Evolutionary conservation across 2,113 vertebrate genomes (phyloP), one percentile per base, ranked within the genome.

Genomic region (Mus spicilegus): DNA sequence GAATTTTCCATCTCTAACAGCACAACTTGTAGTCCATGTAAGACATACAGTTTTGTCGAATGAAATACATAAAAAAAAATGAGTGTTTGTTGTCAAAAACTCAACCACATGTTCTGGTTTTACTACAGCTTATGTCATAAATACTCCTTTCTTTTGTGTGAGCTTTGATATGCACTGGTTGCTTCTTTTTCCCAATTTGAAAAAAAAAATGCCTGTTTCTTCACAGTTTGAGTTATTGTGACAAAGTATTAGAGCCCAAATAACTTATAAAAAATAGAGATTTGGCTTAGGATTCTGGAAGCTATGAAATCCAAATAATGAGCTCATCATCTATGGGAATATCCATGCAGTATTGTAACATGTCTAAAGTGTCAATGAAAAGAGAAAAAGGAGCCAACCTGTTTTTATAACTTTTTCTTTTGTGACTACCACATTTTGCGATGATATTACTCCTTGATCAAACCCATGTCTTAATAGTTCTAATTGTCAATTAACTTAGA

Each of bases 41-140:
- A 90, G 63, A 22, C 4, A 77, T 12, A 72, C 11, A 39, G 2
- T 87, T 92, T 49, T 80, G 65, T 78, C 49, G 4, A 93, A 72
- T 76, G 20, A 82, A 90, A 88, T 6, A 87, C 69, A 5, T 94
- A 36, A 90, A 80, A 46, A 61, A 87, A 61, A 87, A 92, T 82
- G 46, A 65, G 75, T 85, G 28, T 46, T 49, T 26, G 7, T 42
- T 72, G 42, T 85, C 16, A 65, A 85, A 85, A 46, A 42, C 5
- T 86, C 16, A 86, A 30, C 46, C 28, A 17, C 26, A 33, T 46
- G 8, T 42, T 85, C 67, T 33, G 30, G 16, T 65, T 33, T 49
- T 49, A 2, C 46, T 46, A 16, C 24, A 22, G 28, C 17, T 65
- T 77, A 33, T 58, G 85, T 76, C 19, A 1, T 11, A 6, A 76